Evolutionary conservation across 2,797 vertebrate species (phyloP), one percentile per base, ranked within the genome.

Genomic region (Dallia pectoralis): DNA sequence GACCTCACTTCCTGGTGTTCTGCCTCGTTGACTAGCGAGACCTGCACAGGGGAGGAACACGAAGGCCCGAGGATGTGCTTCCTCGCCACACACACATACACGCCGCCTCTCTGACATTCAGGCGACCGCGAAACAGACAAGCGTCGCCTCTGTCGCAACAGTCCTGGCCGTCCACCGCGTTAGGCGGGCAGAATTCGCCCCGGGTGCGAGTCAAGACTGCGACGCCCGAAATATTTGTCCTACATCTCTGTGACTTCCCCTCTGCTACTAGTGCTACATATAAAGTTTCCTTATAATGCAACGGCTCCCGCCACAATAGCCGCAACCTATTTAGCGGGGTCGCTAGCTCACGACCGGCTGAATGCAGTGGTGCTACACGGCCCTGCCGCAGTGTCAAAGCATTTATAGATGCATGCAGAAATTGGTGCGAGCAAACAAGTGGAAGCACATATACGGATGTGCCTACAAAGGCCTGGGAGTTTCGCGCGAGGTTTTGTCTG

Each of bases 31-130:
- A 25, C 68, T 62, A 75, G 76, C 70, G 69, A 65, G 79, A 82
- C 79, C 87, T 81, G 59, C 22, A 72, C n/a, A 30, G 4, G 16
- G 18, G 36, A 63, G 59, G 78, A 82, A 79, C 87, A 87, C 80
- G 81, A 88, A 87, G 44, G 84, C 81, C 81, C 87, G 85, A 89
- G 88, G 88, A 91, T 90, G 88, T 88, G 71, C 86, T 88, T 90
- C 89, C 88, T 91, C 88, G 85, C 84, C 83, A 19, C 84, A 70
- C 79, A 72, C 74, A 84, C 84, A 81, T 76, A 83, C 85, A 79
- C 76, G 80, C 71, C 3, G 72, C 83, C 77, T 80, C 81, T 87
- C 83, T 68, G 76, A 89, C 87, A 89, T 85, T 74, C 15, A 32
- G 79, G 74, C 78, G 80, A 86, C 89, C 87, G 87, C 89, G 88